These are phyloP conservation scores for Drosophila varians DNA, from an alignment of 1,140 invertebrate species.

Conservation along the genomic window DNA sequence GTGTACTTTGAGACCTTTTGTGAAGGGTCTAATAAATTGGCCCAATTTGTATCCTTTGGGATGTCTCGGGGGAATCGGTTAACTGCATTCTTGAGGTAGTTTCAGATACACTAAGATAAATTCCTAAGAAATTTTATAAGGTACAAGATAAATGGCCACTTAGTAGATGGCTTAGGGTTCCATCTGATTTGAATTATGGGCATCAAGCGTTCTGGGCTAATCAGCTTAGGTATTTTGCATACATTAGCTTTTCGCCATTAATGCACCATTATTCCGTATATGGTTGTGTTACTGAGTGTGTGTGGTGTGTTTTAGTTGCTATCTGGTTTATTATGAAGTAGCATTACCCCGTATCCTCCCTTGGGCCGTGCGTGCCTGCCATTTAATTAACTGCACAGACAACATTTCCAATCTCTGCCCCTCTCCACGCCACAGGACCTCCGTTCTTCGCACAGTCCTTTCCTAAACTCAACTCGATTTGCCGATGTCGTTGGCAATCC, in stretches of 20 bases:
- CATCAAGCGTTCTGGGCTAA: conserved; percentile 32
- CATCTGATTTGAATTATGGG: conserved; percentile 14
- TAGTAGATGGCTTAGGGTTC: conserved; percentile 13
- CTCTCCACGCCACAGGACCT: not conserved
- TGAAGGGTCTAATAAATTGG: conserved; percentile 36
- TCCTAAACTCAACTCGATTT: conserved; percentile 12
- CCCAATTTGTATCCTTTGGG: conserved; percentile 26
- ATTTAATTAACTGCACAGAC: conserved; percentile 70
- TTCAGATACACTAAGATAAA: too few species aligned
- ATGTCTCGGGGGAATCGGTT: not conserved
- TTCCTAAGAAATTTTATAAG: too few species aligned
- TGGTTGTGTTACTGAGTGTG: conserved; percentile 7
- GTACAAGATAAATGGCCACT: not conserved
- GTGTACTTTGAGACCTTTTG: conserved; percentile 26
- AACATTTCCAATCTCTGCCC: conserved; percentile 51
- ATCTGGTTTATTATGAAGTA: conserved; percentile 24
- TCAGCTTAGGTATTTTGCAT: conserved; percentile 50
- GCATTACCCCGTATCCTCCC: conserved; percentile 5
- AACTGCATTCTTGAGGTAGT: not conserved
- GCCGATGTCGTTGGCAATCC: conserved; percentile 36
- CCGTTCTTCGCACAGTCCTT: not conserved
- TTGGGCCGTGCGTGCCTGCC: conserved; percentile 50
- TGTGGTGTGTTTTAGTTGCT: conserved; percentile 3
- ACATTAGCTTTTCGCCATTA: conserved; percentile 49
- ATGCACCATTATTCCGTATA: conserved; percentile 24